Conservation (phyloP, 2,888 invertebrate species). For the Allolobophora icterica region DNA sequence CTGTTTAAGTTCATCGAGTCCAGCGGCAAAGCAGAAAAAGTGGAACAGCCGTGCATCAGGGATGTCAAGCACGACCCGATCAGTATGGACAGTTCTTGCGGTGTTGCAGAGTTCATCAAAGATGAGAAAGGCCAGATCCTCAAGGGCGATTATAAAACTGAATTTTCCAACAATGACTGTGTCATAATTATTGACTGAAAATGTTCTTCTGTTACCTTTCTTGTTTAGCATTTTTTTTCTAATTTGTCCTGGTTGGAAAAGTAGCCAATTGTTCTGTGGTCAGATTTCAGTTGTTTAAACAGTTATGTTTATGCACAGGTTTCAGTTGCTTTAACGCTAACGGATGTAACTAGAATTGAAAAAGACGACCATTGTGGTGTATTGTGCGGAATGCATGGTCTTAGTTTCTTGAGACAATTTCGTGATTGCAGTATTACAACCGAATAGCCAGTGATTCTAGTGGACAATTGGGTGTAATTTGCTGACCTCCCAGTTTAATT, state of each 20-base stretch:
- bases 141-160: neutral
- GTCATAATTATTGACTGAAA: slow-evolving; percentile 13
- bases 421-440: neutral
- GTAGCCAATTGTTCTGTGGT: neutral
- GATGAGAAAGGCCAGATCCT: neutral
- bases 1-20: slow-evolving; percentile 18
- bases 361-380: neutral
- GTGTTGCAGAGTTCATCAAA: neutral
- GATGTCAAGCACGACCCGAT: neutral
- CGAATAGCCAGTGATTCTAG: neutral
- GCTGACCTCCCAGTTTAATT: neutral
- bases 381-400: neutral
- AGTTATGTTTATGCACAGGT: neutral
- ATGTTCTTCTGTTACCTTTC: neutral
- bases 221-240: neutral
- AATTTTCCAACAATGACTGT: neutral
- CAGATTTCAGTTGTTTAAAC: neutral
- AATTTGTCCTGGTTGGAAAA: neutral
- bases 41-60: neutral
- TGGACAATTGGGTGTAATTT: neutral
- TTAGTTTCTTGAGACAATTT: neutral
- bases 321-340: neutral
- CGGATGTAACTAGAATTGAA: neutral
- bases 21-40: neutral
- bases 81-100: neutral